A percentile compares a stretch with the other conserved stretches of the same genome.
Evolutionary conservation across 2,113 vertebrate species (phyloP).

Genomic region (Malurus elegans): DNA sequence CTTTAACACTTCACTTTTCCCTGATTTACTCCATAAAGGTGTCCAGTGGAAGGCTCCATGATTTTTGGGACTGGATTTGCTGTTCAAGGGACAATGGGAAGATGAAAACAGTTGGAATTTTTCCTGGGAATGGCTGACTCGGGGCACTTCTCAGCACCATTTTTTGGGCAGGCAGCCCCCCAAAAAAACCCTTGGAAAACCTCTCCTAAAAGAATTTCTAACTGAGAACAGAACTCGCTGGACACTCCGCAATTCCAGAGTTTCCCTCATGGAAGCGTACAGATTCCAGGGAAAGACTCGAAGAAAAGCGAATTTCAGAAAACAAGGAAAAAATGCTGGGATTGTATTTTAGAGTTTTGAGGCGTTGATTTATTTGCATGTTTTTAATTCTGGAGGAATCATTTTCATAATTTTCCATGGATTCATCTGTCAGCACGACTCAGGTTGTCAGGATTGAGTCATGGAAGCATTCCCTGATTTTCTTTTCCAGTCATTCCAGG

Average conservation of each 20-base stretch:
- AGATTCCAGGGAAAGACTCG: neutral
- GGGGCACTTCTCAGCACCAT: accelerated
- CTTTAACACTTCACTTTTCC: neutral
- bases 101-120: neutral
- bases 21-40: neutral
- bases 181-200: neutral
- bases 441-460: neutral
- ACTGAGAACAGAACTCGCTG: neutral
- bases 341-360: accelerated
- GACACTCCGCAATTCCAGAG: neutral
- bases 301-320: neutral
- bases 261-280: neutral
- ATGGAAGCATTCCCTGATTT: constrained; percentile 17
- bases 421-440: neutral
- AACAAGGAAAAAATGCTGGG: accelerated
- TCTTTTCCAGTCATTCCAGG: neutral
- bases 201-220: neutral
- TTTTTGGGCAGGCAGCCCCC: neutral
- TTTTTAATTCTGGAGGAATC: neutral
- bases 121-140: neutral
- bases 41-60: accelerated
- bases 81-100: accelerated
- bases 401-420: neutral
- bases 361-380: neutral
- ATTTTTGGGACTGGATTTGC: neutral